Evolutionary conservation across 2,797 vertebrate species (phyloP), one percentile per base, ranked within the genome.

Genomic region (Sebastes wilsoni): DNA sequence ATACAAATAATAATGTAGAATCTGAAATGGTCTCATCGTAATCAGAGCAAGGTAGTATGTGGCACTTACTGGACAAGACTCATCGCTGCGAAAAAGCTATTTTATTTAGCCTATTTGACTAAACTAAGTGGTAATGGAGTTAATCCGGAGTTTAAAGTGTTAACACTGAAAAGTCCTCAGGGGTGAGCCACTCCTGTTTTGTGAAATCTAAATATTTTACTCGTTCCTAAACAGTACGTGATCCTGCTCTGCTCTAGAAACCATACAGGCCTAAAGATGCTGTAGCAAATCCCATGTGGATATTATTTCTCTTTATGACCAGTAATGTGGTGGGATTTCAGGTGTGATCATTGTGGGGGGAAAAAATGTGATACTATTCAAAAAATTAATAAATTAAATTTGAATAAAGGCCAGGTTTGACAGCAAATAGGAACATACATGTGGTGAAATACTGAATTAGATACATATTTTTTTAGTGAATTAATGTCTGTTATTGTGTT

Each of bases 121-220:
- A 25, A 62, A 54, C 12, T 55, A 28, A 0, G 30, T 67, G 9
- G 1, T 3, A 52, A 8, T 32, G 14, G 30, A 62, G 30, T 55
- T n/a, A 54, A 78, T 79, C 69, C 25, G 64, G 77, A 86, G 20
- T 64, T 81, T 61, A 64, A 84, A 80, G 80, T 46, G 85, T 85
- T 87, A 77, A 79, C 23, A 28, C 8, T 2, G 5, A 59, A 65
- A 75, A 68, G 14, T 11, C 22, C 46, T 74, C 4, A 14, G 27
- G 2, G 34, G 7, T 54, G 27, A 85, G 56, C 16, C 64, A 4
- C 72, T 49, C 71, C 56, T 84, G 27, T 81, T 70, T 70, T 13
- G 18, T 42, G n/a, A 72, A 77, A 80, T 82, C 84, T 81, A 92
- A 93, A 94, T 91, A 91, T 91, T 90, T 88, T 23, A 72, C 2